Conservation (phyloP, 1,140 invertebrate genomes). For the Drosophila miranda region DNA sequence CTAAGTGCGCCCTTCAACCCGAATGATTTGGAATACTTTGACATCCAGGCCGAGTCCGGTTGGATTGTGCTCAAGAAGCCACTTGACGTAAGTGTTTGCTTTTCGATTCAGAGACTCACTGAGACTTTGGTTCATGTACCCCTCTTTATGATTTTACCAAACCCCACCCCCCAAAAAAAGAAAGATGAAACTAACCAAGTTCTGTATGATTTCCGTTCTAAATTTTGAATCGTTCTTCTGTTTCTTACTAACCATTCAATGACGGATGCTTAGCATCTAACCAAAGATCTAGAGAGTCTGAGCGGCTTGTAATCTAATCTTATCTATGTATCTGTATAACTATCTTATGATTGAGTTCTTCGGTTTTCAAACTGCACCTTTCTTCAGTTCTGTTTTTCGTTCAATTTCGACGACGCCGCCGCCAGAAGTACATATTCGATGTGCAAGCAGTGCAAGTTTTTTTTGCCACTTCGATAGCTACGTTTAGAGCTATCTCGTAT, state of each 20-base stretch:
- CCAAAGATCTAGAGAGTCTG: slow-evolving; percentile 16
- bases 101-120: slow-evolving; percentile 24
- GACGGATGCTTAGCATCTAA: slow-evolving; percentile 39
- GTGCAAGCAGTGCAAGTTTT: slow-evolving; percentile 81
- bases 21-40: slow-evolving; percentile 95
- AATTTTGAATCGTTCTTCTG: slow-evolving; percentile 21
- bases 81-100: slow-evolving; percentile 93
- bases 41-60: slow-evolving; percentile 97
- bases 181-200: slow-evolving; percentile 63
- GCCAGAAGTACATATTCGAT: slow-evolving; percentile 51
- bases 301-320: slow-evolving; percentile 36
- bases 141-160: slow-evolving; percentile 53
- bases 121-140: background rate
- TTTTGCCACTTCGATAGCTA: slow-evolving; percentile 66
- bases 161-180: slow-evolving; percentile 10
- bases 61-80: slow-evolving; percentile 97
- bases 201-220: slow-evolving; percentile 42
- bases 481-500: slow-evolving; percentile 7
- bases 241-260: slow-evolving; percentile 66
- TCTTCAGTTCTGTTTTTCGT: slow-evolving; percentile 41
- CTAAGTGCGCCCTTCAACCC: slow-evolving; percentile 92
- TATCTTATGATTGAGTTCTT: slow-evolving; percentile 46
- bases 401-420: slow-evolving; percentile 40
- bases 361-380: slow-evolving; percentile 73
- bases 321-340: slow-evolving; percentile 13